Evolutionary conservation across 2,888 invertebrate species (phyloP), one percentile per base, ranked within the genome.

Genomic region (Trissonchulus sp.): DNA sequence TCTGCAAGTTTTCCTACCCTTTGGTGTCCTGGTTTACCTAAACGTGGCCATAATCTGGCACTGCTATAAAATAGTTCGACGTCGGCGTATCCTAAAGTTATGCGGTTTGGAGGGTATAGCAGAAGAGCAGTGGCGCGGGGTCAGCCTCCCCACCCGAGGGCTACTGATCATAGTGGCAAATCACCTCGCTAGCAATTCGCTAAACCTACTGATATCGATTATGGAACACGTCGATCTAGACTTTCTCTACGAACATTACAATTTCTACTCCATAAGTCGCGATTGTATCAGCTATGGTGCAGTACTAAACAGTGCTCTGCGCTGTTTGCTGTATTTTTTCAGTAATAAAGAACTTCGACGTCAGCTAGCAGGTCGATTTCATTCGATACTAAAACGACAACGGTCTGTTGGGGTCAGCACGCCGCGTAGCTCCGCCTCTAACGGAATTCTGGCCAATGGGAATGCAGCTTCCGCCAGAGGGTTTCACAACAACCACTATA

Each of bases 301-400:
- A 69, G 71, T 69, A 23, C 36, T 69, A 33, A 69, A 69, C 71
- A 35, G 71, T 34, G 71, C 37, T 18, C 71, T 69, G n/a, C 71
- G 71, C 15, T 69, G 34, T 35, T n/a, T n/a, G n/a, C 33, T 69
- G 2, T 37, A 69, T n/a, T n/a, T 69, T 37, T n/a, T 69, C 8
- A 35, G 35, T n/a, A 69, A 69, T 36, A 30, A 35, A 8, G 8
- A 8, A 31, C 23, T 69, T 34, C 71, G 71, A 35, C 2, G 37
- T n/a, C 36, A 35, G 28, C 37, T 69, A n/a, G n/a, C n/a, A n/a
- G n/a, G n/a, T n/a, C n/a, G n/a, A n/a, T n/a, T n/a, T n/a, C n/a
- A n/a, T n/a, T n/a, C n/a, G n/a, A n/a, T n/a, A n/a, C n/a, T n/a
- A n/a, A n/a, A n/a, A n/a, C n/a, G n/a, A n/a, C n/a, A n/a, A n/a